Conservation (phyloP, 1,140 invertebrate species). For the Cardiocondyla obscurior region DNA sequence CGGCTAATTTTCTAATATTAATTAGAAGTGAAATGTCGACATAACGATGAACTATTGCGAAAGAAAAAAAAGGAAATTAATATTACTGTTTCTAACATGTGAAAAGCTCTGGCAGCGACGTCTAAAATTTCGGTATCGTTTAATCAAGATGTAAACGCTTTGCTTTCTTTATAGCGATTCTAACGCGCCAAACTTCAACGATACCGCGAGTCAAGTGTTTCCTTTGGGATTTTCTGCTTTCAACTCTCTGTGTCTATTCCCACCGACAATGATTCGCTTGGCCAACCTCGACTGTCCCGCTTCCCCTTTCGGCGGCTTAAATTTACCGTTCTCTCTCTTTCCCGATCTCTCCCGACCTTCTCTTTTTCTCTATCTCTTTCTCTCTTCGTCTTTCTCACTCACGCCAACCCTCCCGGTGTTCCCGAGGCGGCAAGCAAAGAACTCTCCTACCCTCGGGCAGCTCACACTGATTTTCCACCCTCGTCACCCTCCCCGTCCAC, state of each 20-base stretch:
- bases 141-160: constrained; percentile 39
- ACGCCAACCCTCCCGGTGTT: constrained; percentile 58
- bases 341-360: constrained; percentile 57
- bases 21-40: background rate
- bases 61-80: no score
- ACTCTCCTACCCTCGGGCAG: constrained; percentile 70
- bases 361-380: constrained; percentile 59
- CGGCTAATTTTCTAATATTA: background rate
- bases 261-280: constrained; percentile 51
- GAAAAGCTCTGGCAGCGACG: no score
- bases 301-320: constrained; percentile 39
- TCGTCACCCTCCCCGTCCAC: constrained; percentile 63
- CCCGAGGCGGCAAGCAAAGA: constrained; percentile 76
- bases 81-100: no score
- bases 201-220: constrained; percentile 79
- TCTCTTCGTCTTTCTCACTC: constrained; percentile 51
- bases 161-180: constrained; percentile 62
- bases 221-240: constrained; percentile 79
- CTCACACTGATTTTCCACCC: constrained; percentile 77
- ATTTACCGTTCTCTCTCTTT: constrained; percentile 51
- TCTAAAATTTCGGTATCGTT: constrained; percentile 26
- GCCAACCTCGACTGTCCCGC: constrained; percentile 58
- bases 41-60: background rate
- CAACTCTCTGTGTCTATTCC: constrained; percentile 59
- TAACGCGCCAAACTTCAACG: constrained; percentile 74